Evolutionary conservation across 2,797 vertebrate genomes (phyloP).

Genomic region (Toxotes lorentzi): DNA sequence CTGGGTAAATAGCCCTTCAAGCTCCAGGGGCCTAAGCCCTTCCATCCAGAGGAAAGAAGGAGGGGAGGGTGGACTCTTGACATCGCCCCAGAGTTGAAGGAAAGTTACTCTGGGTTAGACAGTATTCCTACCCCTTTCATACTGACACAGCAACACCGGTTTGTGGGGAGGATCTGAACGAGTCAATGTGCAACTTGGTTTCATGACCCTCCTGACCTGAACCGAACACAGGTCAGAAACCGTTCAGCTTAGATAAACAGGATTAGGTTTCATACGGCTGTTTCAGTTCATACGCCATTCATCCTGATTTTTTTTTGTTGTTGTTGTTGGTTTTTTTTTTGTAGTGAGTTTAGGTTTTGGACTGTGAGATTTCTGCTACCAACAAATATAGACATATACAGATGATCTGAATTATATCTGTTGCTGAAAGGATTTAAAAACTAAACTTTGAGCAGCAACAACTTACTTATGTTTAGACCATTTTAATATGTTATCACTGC

Average conservation of each 20-base stretch:
- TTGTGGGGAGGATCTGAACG: constrained; percentile 11
- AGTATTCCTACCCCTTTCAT: constrained; percentile 12
- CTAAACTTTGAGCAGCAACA: neutral
- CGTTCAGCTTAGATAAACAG: neutral
- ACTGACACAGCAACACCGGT: neutral
- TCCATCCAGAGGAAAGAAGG: constrained; percentile 60
- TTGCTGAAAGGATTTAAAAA: constrained; percentile 15
- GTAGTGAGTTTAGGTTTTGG: neutral
- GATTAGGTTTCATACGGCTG: neutral
- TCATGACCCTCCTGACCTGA: neutral
- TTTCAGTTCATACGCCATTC: too few species aligned
- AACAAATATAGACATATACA: constrained; percentile 17
- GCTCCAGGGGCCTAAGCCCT: constrained; percentile 77
- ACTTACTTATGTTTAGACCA: neutral
- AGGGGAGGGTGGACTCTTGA: constrained; percentile 35
- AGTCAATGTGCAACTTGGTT: constrained; percentile 4
- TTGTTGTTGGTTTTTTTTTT: too few species aligned
- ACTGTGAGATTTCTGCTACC: neutral
- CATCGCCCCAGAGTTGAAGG: constrained; percentile 45
- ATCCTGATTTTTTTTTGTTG: neutral
- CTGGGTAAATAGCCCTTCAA: constrained; percentile 80
- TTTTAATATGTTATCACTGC: neutral
- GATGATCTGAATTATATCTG: neutral
- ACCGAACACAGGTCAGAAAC: neutral
- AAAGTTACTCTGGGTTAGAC: constrained; percentile 32